Evolutionary conservation across 2,797 vertebrate genomes (phyloP).

Genomic region (Gephyroberyx darwinii): DNA sequence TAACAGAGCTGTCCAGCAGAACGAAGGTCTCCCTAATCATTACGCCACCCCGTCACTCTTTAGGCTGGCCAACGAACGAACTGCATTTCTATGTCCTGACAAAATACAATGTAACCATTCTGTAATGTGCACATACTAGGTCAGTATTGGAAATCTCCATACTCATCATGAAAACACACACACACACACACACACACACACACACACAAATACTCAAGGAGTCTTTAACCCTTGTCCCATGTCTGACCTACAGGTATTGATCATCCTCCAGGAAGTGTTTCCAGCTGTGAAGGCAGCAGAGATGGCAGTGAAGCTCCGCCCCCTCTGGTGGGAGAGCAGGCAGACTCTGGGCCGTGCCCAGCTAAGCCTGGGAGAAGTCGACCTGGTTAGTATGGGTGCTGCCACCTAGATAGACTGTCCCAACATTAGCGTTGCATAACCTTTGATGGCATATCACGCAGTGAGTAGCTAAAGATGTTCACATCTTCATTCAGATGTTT

Average conservation of each 20-base stretch:
- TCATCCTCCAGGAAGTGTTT: constrained; percentile 91
- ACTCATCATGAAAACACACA: neutral
- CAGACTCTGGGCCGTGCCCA: constrained; percentile 95
- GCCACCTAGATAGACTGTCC: neutral
- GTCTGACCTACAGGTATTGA: constrained; percentile 83
- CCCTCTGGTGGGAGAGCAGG: constrained; percentile 93
- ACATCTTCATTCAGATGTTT: neutral
- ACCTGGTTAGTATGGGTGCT: constrained; percentile 83
- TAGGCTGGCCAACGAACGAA: neutral
- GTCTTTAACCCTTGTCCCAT: neutral
- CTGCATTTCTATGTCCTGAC: neutral
- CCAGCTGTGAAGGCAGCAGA: constrained; percentile 94
- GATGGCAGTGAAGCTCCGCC: constrained; percentile 89
- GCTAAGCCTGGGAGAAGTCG: constrained; percentile 93
- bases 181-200: neutral
- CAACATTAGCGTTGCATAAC: constrained; percentile 2
- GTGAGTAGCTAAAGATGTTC: neutral
- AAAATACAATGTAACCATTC: too few relatives aligned
- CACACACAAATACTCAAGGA: neutral
- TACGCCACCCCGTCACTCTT: too few relatives aligned
- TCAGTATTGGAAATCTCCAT: neutral
- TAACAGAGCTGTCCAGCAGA: too few relatives aligned
- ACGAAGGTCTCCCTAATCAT: too few relatives aligned
- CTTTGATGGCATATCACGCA: neutral
- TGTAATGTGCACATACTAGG: too few relatives aligned